These are phyloP conservation scores for Dreissena polymorpha DNA, from an alignment of 1,140 invertebrate genomes.

Conservation along the genomic window DNA sequence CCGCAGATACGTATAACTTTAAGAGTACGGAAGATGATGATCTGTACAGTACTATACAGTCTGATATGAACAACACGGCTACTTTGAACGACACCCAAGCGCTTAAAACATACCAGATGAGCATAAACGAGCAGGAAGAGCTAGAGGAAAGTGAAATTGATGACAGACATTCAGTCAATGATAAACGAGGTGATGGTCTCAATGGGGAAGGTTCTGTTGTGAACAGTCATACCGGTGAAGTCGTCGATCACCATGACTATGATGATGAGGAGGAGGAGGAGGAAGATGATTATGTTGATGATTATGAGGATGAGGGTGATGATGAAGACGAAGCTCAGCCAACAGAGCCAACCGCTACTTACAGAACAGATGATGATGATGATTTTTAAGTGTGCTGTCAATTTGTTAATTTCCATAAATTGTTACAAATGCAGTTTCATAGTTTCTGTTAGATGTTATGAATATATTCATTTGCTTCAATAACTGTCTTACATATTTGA, in stretches of 20 bases:
- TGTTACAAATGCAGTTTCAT: too few relatives aligned
- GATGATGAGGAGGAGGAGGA: slow-evolving; percentile 54
- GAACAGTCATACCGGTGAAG: slow-evolving; percentile 15
- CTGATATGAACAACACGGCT: slow-evolving; percentile 45
- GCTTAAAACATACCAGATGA: slow-evolving; percentile 37
- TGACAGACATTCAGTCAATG: background rate
- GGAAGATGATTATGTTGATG: too few relatives aligned
- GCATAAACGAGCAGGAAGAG: slow-evolving; percentile 51
- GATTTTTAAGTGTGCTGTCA: too few relatives aligned
- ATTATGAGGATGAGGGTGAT: slow-evolving; percentile 53
- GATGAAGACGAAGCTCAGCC: slow-evolving; percentile 41
- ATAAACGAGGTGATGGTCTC: background rate
- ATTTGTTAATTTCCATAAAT: too few relatives aligned
- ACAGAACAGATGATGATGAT: slow-evolving; percentile 53
- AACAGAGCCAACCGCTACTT: slow-evolving; percentile 42
- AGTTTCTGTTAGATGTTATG: too few relatives aligned
- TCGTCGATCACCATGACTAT: slow-evolving; percentile 39
- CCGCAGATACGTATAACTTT: slow-evolving; percentile 40
- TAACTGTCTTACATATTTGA: too few relatives aligned
- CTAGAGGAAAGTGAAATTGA: slow-evolving; percentile 43
- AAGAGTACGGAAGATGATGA: slow-evolving; percentile 50
- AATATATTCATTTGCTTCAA: too few relatives aligned
- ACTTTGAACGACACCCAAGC: slow-evolving; percentile 28
- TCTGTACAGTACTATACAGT: slow-evolving; percentile 34
- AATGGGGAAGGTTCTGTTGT: background rate